These are phyloP conservation scores for Cydia fagiglandana DNA, from an alignment of 1,140 invertebrate genomes.

Conservation along the genomic window DNA sequence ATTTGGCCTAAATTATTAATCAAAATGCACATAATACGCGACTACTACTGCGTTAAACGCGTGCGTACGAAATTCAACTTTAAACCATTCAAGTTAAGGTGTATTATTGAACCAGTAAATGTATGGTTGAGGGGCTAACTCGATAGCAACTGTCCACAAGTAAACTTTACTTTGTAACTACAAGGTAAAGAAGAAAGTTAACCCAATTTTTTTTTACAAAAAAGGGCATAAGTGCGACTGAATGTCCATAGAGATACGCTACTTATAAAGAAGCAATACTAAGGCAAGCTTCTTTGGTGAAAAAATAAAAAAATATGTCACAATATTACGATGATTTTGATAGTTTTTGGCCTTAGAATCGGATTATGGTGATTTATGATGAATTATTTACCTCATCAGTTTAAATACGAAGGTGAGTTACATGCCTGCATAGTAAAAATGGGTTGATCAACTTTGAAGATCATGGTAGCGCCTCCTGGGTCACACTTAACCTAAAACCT, in stretches of 20 bases:
- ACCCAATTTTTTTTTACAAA: neutral
- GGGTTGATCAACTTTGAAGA: too few relatives aligned
- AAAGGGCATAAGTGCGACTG: neutral
- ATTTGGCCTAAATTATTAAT: slow-evolving; percentile 17
- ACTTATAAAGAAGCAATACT: neutral
- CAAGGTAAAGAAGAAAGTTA: slow-evolving; percentile 27
- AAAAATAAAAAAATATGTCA: neutral
- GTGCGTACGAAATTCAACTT: neutral
- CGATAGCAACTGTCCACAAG: too few relatives aligned
- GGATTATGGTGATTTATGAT: neutral
- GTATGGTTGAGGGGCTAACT: neutral
- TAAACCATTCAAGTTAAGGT: neutral
- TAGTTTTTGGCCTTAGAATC: neutral
- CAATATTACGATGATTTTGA: neutral
- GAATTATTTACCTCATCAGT: too few relatives aligned
- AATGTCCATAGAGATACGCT: neutral
- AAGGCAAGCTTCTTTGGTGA: neutral
- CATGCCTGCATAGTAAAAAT: too few relatives aligned
- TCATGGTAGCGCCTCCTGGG: too few relatives aligned
- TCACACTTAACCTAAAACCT: too few relatives aligned
- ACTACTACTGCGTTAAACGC: neutral
- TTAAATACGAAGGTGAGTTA: too few relatives aligned
- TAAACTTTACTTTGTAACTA: too few relatives aligned
- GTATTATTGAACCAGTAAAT: neutral
- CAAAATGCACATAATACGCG: neutral